Percentiles rank a stretch among this genome's conserved stretches.
Conservation (phyloP, 1,140 invertebrate genomes). For the Archegozetes longisetosus region DNA sequence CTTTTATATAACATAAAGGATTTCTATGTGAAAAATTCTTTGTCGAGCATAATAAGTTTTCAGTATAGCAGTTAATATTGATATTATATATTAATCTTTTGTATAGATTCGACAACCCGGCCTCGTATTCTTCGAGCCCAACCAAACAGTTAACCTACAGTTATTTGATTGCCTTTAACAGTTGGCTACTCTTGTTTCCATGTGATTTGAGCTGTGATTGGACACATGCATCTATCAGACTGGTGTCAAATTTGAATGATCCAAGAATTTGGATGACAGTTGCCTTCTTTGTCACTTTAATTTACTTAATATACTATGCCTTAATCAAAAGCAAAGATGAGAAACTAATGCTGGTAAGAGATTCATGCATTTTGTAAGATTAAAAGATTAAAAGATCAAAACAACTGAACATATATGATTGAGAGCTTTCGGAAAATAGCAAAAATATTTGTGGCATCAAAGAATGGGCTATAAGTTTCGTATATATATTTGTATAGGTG, state of each 20-base stretch:
- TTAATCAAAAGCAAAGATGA: neutral
- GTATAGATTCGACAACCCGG: conserved; percentile 28
- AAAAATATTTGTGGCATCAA: too few species aligned
- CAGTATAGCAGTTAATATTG: too few species aligned
- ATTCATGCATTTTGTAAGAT: neutral
- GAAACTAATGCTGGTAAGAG: neutral
- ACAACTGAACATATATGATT: neutral
- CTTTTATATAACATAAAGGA: too few species aligned
- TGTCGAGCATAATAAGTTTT: too few species aligned
- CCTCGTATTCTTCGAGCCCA: conserved; percentile 26
- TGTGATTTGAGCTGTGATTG: conserved; percentile 74
- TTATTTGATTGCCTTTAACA: conserved; percentile 69
- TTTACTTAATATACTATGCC: conserved; percentile 41
- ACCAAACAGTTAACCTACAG: conserved; percentile 51
- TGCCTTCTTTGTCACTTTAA: conserved; percentile 40
- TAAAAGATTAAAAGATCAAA: too few species aligned
- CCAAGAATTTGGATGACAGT: conserved; percentile 34
- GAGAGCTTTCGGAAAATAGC: neutral
- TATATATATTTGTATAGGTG: conserved; percentile 4
- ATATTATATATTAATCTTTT: conserved; percentile 20
- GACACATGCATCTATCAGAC: conserved; percentile 79
- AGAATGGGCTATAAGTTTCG: conserved; percentile 27
- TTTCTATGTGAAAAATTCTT: too few species aligned
- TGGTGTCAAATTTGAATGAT: conserved; percentile 53
- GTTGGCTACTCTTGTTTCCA: conserved; percentile 59